phyloP scores from a whole-genome alignment of 2,113 vertebrate genomes.

The Alligator sinensis region DNA sequence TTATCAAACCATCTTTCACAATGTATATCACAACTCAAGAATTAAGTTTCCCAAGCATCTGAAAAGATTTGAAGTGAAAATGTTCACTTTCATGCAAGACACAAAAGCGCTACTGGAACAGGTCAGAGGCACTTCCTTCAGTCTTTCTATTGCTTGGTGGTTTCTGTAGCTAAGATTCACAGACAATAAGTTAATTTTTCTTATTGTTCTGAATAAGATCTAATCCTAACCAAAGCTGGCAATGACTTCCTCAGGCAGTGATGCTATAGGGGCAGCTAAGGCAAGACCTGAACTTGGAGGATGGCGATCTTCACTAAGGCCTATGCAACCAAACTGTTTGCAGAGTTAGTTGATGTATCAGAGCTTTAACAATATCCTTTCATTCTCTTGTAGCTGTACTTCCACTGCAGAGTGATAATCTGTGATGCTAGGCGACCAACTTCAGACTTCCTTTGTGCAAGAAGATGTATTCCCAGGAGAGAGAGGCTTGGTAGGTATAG shows the following conservation, averaged over 20 bases:
- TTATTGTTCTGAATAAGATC: not conserved
- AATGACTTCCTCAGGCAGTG: not conserved
- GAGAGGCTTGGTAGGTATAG: constrained; percentile 50
- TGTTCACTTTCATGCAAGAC: constrained; percentile 66
- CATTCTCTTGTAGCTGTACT: constrained; percentile 58
- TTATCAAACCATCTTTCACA: constrained; percentile 57
- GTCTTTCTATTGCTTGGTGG: fast-evolving
- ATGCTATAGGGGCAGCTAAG: fast-evolving
- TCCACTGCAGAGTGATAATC: constrained; percentile 73
- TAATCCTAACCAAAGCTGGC: not conserved
- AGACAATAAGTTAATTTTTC: no score
- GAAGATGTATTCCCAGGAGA: constrained; percentile 52
- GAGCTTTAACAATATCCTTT: not conserved
- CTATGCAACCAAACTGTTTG: not conserved
- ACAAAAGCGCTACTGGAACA: constrained; percentile 19
- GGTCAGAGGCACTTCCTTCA: not conserved
- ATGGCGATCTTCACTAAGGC: not conserved
- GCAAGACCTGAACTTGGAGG: not conserved
- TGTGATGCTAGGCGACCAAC: constrained; percentile 37
- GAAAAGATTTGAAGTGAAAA: constrained; percentile 77
- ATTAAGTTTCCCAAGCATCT: constrained; percentile 66
- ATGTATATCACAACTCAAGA: constrained; percentile 21
- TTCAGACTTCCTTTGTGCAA: constrained; percentile 29
- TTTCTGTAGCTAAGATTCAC: no score
- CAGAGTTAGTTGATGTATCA: fast-evolving